Conservation (phyloP, 2,888 invertebrate species). For the Ypsolopha scabrella region DNA sequence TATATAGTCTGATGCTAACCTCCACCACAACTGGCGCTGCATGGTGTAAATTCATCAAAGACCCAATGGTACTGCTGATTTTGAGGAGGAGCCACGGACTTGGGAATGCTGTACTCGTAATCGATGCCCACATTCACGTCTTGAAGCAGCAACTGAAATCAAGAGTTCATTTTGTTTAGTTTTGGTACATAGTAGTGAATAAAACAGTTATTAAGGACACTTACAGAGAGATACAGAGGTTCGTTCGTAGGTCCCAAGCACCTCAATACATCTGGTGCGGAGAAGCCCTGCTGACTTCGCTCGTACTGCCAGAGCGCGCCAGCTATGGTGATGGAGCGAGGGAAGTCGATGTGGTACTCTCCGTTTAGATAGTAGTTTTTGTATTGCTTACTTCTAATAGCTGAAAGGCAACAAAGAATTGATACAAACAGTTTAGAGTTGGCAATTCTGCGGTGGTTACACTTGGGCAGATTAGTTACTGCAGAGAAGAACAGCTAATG, state of each 20-base stretch:
- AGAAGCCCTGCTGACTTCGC: conserved; percentile 82
- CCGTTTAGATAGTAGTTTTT: conserved; percentile 94
- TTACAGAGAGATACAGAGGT: conserved; percentile 85
- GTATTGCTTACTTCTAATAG: conserved; percentile 80
- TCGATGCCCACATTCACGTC: conserved; percentile 86
- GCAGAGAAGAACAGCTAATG: too few relatives aligned
- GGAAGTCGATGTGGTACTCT: conserved; percentile 94
- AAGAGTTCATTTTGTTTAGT: not conserved
- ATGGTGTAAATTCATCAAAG: conserved; percentile 79
- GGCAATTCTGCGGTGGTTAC: too few relatives aligned
- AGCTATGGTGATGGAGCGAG: conserved; percentile 81
- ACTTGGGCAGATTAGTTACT: too few relatives aligned
- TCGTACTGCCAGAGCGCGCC: conserved; percentile 92
- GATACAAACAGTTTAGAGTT: too few relatives aligned
- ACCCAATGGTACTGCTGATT: conserved; percentile 87
- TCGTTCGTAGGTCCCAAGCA: conserved; percentile 93
- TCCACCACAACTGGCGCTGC: conserved; percentile 91
- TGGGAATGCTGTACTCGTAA: conserved; percentile 92
- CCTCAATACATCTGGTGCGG: conserved; percentile 86
- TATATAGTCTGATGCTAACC: conserved; percentile 56
- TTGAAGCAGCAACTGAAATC: conserved; percentile 78
- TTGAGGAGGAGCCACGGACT: conserved; percentile 72
- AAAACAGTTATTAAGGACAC: conserved; percentile 8
- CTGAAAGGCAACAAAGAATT: conserved; percentile 48
- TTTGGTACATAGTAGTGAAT: not conserved